Evolutionary conservation across 2,888 invertebrate genomes (phyloP).

Genomic region (Escarpia spicata): DNA sequence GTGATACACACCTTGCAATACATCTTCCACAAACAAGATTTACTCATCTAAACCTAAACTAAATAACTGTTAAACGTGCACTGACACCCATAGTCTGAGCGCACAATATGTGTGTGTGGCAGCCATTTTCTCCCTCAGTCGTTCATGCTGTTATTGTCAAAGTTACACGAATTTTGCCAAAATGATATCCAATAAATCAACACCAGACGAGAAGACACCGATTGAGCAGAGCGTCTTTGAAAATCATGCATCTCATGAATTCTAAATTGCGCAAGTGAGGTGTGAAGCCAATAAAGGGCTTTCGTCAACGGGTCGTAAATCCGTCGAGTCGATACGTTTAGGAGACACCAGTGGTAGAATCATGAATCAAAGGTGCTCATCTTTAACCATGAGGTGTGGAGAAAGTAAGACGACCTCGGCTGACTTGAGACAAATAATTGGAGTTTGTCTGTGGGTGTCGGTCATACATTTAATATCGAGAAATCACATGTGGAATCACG

Average conservation of each 20-base stretch:
- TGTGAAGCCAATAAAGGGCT: neutral
- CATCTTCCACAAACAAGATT: neutral
- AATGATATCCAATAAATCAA: slow-evolving; percentile 1
- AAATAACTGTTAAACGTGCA: neutral
- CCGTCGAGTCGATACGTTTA: neutral
- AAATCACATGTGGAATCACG: neutral
- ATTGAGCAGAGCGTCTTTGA: neutral
- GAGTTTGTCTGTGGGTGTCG: neutral
- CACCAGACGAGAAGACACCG: neutral
- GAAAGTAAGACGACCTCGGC: neutral
- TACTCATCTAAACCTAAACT: neutral
- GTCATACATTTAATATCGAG: neutral
- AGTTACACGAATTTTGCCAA: neutral
- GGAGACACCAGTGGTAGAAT: neutral
- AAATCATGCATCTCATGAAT: neutral
- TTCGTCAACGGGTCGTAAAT: neutral
- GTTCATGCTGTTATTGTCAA: neutral
- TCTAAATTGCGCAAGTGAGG: neutral
- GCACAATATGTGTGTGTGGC: neutral
- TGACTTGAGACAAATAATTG: neutral
- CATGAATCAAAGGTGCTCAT: neutral
- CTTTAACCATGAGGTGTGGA: neutral
- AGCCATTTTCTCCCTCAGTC: neutral
- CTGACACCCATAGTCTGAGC: neutral
- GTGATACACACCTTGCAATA: neutral